Evolutionary conservation across 2,888 invertebrate genomes (phyloP).

Genomic region (Archips crataeganus): DNA sequence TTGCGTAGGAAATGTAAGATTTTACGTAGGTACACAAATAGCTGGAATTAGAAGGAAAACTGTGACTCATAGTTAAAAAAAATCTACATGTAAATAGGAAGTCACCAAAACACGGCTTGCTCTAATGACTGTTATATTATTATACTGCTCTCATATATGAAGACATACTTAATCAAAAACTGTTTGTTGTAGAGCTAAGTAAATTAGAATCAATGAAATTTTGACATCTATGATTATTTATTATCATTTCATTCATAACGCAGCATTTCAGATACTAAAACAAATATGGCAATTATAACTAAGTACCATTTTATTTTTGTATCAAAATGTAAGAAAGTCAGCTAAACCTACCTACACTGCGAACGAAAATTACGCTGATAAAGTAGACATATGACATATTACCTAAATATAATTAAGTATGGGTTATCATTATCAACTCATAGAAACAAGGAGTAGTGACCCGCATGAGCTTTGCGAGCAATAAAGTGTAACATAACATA

Average conservation of each 20-base stretch:
- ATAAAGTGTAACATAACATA: background rate
- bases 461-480: slow-evolving; percentile 26
- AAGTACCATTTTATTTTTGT: background rate
- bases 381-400: slow-evolving; percentile 1
- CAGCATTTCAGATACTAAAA: background rate
- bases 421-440: slow-evolving; percentile 14
- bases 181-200: background rate
- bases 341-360: background rate
- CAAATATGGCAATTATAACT: background rate
- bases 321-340: background rate
- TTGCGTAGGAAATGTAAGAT: background rate
- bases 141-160: background rate
- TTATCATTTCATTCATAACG: too few species aligned
- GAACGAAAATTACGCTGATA: background rate
- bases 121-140: background rate
- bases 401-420: slow-evolving; percentile 9
- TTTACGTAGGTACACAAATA: background rate
- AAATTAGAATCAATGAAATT: background rate
- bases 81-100: background rate
- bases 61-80: background rate
- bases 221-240: background rate
- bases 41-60: background rate
- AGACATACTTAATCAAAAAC: background rate
- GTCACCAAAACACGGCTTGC: background rate
- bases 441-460: background rate